These are phyloP conservation scores for Acanthurus tractus DNA, from an alignment of 2,797 vertebrate genomes.

Conservation along the genomic window DNA sequence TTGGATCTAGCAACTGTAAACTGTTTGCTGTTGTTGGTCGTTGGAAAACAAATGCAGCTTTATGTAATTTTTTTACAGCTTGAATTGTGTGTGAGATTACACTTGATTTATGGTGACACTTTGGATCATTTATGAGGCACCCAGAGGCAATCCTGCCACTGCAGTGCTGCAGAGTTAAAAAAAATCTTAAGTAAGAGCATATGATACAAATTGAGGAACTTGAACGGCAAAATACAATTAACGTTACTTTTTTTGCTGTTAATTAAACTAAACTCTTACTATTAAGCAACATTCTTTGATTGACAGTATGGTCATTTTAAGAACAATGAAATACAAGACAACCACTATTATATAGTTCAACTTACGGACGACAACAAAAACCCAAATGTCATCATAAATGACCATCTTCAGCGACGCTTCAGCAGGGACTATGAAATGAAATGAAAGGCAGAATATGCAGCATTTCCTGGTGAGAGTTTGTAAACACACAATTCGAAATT, in stretches of 20 bases:
- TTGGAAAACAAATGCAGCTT: not conserved
- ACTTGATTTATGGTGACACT: too few relatives aligned
- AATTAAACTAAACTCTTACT: not conserved
- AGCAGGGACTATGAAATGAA: not conserved
- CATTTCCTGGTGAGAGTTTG: too few relatives aligned
- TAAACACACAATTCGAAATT: too few relatives aligned
- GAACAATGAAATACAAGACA: not conserved
- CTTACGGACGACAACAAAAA: not conserved
- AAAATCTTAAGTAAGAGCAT: not conserved
- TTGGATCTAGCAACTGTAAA: not conserved
- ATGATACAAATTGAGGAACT: not conserved
- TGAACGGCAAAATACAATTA: not conserved
- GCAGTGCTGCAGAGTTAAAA: too few relatives aligned
- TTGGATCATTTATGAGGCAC: not conserved
- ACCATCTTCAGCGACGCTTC: not conserved
- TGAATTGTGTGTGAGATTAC: not conserved
- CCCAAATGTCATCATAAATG: not conserved
- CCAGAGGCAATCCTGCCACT: not conserved
- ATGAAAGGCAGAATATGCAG: too few relatives aligned
- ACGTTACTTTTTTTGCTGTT: not conserved
- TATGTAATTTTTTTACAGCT: not conserved
- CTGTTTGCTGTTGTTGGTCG: not conserved
- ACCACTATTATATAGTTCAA: not conserved
- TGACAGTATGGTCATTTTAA: conserved; percentile 1
- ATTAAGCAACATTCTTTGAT: not conserved